Conservation (phyloP, 2,888 invertebrate genomes). For the Philereme vetulata region DNA sequence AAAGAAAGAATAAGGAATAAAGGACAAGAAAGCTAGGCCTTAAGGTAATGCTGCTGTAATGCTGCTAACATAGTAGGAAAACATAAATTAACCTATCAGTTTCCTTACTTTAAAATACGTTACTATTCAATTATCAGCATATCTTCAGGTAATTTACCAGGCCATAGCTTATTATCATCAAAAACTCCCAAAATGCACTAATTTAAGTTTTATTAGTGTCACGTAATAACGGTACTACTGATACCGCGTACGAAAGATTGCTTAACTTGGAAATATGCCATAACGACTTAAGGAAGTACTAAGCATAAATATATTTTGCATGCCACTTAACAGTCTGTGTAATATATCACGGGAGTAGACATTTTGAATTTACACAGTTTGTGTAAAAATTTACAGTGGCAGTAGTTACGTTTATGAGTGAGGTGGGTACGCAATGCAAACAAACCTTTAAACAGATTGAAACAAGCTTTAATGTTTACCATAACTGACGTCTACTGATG, state of each 20-base stretch:
- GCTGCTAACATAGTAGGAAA: too few species aligned
- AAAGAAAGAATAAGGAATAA: too few species aligned
- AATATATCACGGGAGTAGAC: slow-evolving; percentile 68
- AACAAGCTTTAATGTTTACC: too few species aligned
- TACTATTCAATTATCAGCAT: too few species aligned
- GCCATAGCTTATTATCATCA: slow-evolving; percentile 7
- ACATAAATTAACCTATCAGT: too few species aligned
- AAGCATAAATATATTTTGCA: slow-evolving; percentile 82
- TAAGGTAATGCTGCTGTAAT: too few species aligned
- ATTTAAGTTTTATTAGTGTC: slow-evolving; percentile 67
- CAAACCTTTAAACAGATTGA: background rate
- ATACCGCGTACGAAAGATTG: slow-evolving; percentile 78
- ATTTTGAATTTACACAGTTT: slow-evolving; percentile 55
- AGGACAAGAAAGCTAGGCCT: too few species aligned
- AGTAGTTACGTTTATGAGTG: background rate
- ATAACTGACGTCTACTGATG: too few species aligned
- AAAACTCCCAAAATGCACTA: slow-evolving; percentile 47
- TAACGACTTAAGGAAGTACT: slow-evolving; percentile 79
- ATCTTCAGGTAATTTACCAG: too few species aligned
- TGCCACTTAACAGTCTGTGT: slow-evolving; percentile 78
- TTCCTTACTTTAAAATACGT: too few species aligned
- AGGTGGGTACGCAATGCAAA: slow-evolving; percentile 2
- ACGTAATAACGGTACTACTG: slow-evolving; percentile 68
- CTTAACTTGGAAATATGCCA: slow-evolving; percentile 79
- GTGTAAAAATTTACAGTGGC: slow-evolving; percentile 6